Evolutionary conservation across 92 coral and sea anemone genomes (phyloP).

Genomic region (Porites lobata): DNA sequence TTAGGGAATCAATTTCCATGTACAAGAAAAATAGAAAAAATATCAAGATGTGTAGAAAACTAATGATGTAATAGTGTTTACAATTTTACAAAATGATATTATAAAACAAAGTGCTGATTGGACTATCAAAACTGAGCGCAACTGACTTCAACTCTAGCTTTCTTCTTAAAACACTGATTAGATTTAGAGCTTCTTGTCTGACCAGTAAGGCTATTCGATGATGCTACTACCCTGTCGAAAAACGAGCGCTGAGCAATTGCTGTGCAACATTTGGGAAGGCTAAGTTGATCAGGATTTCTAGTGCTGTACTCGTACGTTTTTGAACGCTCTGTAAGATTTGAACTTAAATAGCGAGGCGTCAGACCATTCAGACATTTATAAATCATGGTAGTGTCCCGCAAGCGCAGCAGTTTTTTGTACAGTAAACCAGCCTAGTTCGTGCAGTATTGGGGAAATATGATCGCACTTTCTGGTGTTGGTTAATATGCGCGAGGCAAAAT

Average conservation of each 20-base stretch:
- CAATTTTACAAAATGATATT: too few species aligned
- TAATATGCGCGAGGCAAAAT: background rate
- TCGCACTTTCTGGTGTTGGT: background rate
- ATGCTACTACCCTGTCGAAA: constrained; percentile 13
- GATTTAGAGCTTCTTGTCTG: background rate
- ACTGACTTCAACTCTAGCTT: too few species aligned
- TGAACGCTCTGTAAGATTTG: constrained; percentile 21
- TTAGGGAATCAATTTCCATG: too few species aligned
- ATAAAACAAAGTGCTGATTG: background rate
- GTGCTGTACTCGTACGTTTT: constrained; percentile 4
- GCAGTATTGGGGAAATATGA: background rate
- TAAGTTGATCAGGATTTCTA: too few species aligned
- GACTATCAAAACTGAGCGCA: background rate
- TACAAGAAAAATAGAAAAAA: too few species aligned
- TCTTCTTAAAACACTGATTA: background rate
- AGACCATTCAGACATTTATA: background rate
- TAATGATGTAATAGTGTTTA: too few species aligned
- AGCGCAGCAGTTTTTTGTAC: background rate
- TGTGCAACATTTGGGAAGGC: too few species aligned
- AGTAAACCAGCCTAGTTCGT: background rate
- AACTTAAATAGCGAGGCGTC: constrained; percentile 11
- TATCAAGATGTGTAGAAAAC: too few species aligned
- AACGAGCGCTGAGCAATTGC: background rate
- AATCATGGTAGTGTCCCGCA: background rate
- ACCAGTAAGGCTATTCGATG: background rate